These are phyloP conservation scores for Macrosiphum euphorbiae DNA, from an alignment of 2,888 invertebrate species.

Conservation along the genomic window DNA sequence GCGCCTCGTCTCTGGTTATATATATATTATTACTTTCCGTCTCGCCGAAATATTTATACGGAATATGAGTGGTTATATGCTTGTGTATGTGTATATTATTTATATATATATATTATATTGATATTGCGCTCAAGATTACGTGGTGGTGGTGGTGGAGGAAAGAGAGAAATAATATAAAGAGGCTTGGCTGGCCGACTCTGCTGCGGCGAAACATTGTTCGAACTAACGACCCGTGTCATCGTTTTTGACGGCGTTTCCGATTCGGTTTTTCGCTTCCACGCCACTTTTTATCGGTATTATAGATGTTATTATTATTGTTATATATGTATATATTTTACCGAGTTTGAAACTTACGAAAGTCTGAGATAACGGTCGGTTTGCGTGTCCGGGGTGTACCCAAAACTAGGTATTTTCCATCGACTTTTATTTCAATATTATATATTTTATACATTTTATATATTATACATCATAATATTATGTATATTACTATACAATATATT, in stretches of 20 bases:
- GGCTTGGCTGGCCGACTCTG: not conserved
- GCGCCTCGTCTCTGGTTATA: conserved; percentile 16
- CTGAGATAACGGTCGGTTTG: not conserved
- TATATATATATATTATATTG: conserved; percentile 38
- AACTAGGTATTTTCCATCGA: too few relatives aligned
- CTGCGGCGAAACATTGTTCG: not conserved
- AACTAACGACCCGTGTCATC: conserved; percentile 59
- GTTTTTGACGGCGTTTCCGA: conserved; percentile 54
- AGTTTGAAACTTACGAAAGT: not conserved
- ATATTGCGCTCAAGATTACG: conserved; percentile 51
- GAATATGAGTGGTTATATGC: not conserved
- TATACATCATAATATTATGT: too few relatives aligned
- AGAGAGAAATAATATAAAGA: conserved; percentile 3
- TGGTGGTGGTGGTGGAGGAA: not conserved
- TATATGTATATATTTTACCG: not conserved
- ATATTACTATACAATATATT: too few relatives aligned
- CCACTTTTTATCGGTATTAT: not conserved
- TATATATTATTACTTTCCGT: conserved; percentile 51
- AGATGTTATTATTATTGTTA: not conserved
- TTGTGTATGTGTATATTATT: not conserved
- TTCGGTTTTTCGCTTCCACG: conserved; percentile 20
- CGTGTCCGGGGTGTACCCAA: not conserved
- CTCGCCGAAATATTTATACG: conserved; percentile 35
- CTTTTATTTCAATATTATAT: not conserved
- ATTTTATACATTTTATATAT: too few relatives aligned